Conservation (phyloP, 2,113 vertebrate genomes). For the Phrynocephalus versicolor region DNA sequence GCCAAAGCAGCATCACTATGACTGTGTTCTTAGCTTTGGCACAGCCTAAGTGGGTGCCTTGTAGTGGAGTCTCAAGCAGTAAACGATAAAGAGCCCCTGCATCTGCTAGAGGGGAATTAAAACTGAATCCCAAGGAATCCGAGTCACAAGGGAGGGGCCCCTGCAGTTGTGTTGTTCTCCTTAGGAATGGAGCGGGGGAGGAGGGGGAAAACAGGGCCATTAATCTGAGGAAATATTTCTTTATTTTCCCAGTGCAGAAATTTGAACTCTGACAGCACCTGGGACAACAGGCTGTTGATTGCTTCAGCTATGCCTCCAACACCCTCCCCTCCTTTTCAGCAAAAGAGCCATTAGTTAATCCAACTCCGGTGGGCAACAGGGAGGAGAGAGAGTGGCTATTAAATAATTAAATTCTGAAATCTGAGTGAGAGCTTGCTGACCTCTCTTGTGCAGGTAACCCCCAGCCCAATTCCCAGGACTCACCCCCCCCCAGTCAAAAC, state of each 20-base stretch:
- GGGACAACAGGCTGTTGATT: slow-evolving; percentile 43
- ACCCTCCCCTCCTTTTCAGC: not conserved
- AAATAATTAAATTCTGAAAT: slow-evolving; percentile 44
- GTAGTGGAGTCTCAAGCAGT: not conserved
- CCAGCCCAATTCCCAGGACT: slow-evolving; percentile 24
- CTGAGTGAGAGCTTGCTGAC: slow-evolving; percentile 30
- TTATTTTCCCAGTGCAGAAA: slow-evolving; percentile 39
- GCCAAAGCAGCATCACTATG: not conserved
- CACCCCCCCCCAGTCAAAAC: slow-evolving; percentile 22
- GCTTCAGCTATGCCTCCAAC: slow-evolving; percentile 18
- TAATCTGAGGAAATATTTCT: slow-evolving; percentile 31
- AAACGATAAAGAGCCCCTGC: not conserved
- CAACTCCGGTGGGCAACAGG: slow-evolving; percentile 6
- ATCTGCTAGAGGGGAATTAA: slow-evolving; percentile 1
- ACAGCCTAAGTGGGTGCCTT: not conserved
- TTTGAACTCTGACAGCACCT: slow-evolving; percentile 36
- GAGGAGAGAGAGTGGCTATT: slow-evolving; percentile 34
- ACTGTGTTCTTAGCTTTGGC: not conserved
- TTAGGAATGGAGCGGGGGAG: not conserved
- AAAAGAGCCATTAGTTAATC: slow-evolving; percentile 28
- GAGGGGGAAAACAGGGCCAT: not conserved
- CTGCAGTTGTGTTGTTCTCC: slow-evolving; percentile 3
- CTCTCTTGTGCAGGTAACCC: slow-evolving; percentile 30
- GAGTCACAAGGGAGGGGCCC: not conserved
- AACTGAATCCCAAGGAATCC: slow-evolving; percentile 20